These are phyloP conservation scores for Thecophora atra DNA, from an alignment of 2,888 invertebrate genomes.

Conservation along the genomic window DNA sequence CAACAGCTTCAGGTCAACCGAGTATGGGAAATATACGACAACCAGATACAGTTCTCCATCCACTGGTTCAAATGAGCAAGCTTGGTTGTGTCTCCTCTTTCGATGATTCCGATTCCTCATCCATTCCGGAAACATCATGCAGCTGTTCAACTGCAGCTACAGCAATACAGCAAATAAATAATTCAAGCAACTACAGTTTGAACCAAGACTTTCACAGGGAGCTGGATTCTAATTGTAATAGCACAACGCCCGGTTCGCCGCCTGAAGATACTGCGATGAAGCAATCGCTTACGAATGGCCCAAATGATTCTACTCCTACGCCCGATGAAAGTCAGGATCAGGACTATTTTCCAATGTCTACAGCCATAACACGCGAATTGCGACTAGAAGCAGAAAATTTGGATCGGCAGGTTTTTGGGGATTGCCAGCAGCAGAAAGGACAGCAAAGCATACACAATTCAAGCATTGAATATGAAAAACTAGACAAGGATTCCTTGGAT, in stretches of 20 bases:
- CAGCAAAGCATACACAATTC: conserved; percentile 38
- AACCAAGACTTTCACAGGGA: conserved; percentile 46
- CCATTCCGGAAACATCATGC: conserved; percentile 61
- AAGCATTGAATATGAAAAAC: conserved; percentile 62
- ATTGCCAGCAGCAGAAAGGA: conserved; percentile 38
- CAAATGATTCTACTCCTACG: conserved; percentile 69
- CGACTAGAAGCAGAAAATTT: conserved; percentile 83
- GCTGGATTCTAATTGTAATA: conserved; percentile 46
- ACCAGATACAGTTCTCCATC: conserved; percentile 47
- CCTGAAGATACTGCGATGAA: background rate
- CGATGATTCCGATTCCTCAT: conserved; percentile 68
- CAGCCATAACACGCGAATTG: conserved; percentile 85
- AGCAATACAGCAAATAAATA: conserved; percentile 59
- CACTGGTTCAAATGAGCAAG: conserved; percentile 67
- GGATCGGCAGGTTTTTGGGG: conserved; percentile 84
- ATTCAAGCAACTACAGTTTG: conserved; percentile 56
- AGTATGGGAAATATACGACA: background rate
- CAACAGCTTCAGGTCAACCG: conserved; percentile 49
- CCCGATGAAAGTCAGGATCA: conserved; percentile 84
- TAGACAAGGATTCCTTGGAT: conserved; percentile 65
- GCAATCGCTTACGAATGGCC: conserved; percentile 20
- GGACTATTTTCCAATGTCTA: conserved; percentile 87
- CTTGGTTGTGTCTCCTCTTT: conserved; percentile 53
- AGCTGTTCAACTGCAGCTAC: conserved; percentile 61
- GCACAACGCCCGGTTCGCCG: conserved; percentile 52